Conservation (phyloP, 2,888 invertebrate species). For the Acronicta alni region DNA sequence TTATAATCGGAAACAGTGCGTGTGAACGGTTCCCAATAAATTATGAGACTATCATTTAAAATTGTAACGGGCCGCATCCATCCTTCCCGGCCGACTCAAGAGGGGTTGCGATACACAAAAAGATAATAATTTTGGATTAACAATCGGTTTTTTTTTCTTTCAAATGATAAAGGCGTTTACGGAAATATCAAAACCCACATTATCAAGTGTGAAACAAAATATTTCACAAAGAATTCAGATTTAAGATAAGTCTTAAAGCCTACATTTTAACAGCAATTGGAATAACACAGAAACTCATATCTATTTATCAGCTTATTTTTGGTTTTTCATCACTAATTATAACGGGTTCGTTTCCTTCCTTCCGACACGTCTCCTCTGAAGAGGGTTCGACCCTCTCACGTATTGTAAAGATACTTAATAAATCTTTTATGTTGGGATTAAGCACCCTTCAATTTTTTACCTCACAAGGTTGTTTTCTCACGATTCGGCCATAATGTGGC, state of each 20-base stretch:
- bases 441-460: slow-evolving; percentile 53
- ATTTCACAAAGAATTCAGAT: too few species aligned
- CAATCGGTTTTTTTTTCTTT: slow-evolving; percentile 31
- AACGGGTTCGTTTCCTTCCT: slow-evolving; percentile 71
- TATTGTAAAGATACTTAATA: slow-evolving; percentile 44
- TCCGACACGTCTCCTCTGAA: slow-evolving; percentile 48
- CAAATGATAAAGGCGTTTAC: too few species aligned
- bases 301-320: neutral
- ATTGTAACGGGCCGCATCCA: slow-evolving; percentile 65
- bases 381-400: slow-evolving; percentile 53
- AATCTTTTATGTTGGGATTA: slow-evolving; percentile 48
- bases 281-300: too few species aligned
- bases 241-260: too few species aligned
- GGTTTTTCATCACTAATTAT: slow-evolving; percentile 42
- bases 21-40: slow-evolving; percentile 63
- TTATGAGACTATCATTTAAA: slow-evolving; percentile 31
- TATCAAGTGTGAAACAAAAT: too few species aligned
- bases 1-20: slow-evolving; percentile 50
- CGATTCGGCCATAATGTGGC: slow-evolving; percentile 27
- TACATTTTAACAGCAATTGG: too few species aligned
- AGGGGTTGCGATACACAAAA: slow-evolving; percentile 25
- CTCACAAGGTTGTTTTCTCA: slow-evolving; percentile 49
- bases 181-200: too few species aligned
- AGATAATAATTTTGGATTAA: slow-evolving; percentile 19
- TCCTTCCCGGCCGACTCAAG: slow-evolving; percentile 47